Conservation (phyloP, 2,888 invertebrate species). For the Lycaena phlaeas region DNA sequence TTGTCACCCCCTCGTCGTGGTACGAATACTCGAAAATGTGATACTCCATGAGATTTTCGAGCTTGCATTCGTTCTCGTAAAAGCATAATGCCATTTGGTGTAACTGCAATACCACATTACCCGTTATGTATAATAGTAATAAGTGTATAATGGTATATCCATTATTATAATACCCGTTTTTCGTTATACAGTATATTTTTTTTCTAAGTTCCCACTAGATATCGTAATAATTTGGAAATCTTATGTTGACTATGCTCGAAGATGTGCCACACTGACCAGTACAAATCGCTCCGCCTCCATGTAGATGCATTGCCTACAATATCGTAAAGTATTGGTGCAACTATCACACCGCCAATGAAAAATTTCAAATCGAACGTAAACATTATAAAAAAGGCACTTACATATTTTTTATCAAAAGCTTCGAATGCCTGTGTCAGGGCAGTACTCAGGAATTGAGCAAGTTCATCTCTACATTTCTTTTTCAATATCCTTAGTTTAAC, state of each 20-base stretch:
- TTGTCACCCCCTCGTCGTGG: conserved; percentile 29
- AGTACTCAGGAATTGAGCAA: conserved; percentile 46
- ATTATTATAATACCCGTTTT: too few relatives aligned
- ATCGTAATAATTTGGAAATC: too few relatives aligned
- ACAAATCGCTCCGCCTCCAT: too few relatives aligned
- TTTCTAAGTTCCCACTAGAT: too few relatives aligned
- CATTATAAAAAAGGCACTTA: conserved; percentile 29
- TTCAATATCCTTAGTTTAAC: conserved; percentile 40
- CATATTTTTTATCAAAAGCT: conserved; percentile 59
- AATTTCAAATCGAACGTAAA: too few relatives aligned
- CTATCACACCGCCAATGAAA: too few relatives aligned
- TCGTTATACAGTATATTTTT: too few relatives aligned
- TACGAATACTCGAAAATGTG: conserved; percentile 49
- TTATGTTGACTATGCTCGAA: too few relatives aligned
- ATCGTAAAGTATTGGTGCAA: too few relatives aligned
- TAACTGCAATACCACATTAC: conserved; percentile 34
- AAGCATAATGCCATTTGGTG: conserved; percentile 51
- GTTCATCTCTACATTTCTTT: conserved; percentile 40
- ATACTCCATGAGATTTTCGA: conserved; percentile 48
- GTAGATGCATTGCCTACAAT: too few relatives aligned
- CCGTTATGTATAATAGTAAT: background rate
- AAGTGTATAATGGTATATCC: too few relatives aligned
- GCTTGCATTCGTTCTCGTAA: conserved; percentile 40
- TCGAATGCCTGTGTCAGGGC: conserved; percentile 47
- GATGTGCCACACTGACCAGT: too few relatives aligned